Evolutionary conservation across 2,888 invertebrate species (phyloP).

Genomic region (Synanthedon myopaeformis): DNA sequence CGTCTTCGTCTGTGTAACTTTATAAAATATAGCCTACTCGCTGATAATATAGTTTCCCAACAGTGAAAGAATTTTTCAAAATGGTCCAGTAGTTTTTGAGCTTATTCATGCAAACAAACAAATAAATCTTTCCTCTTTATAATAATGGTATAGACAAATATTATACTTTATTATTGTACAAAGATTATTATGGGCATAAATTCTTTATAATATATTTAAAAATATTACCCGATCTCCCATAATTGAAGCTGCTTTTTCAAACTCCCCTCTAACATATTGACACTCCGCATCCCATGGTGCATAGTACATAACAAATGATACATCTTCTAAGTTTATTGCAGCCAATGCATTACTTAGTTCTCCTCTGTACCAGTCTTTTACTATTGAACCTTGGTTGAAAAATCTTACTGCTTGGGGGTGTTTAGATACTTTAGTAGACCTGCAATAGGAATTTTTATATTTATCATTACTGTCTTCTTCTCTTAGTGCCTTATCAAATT

Average conservation of each 20-base stretch:
- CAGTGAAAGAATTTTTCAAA: too few relatives aligned
- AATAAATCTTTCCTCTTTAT: too few relatives aligned
- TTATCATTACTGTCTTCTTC: too few relatives aligned
- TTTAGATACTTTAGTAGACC: constrained; percentile 49
- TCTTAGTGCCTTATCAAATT: too few relatives aligned
- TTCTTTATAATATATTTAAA: not conserved
- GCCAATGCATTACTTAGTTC: constrained; percentile 75
- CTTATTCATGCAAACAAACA: too few relatives aligned
- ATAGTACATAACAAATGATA: constrained; percentile 92
- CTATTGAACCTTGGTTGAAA: constrained; percentile 75
- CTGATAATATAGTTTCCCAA: too few relatives aligned
- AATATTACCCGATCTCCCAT: constrained; percentile 75
- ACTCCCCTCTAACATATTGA: constrained; percentile 78
- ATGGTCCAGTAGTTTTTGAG: too few relatives aligned
- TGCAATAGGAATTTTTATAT: constrained; percentile 18
- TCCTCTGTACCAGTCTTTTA: constrained; percentile 84
- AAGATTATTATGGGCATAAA: constrained; percentile 8
- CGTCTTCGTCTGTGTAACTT: too few relatives aligned
- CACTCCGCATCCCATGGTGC: constrained; percentile 95
- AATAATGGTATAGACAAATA: too few relatives aligned
- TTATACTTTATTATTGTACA: not conserved
- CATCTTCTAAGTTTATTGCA: constrained; percentile 74
- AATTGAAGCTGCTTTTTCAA: constrained; percentile 78
- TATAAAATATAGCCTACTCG: too few relatives aligned
- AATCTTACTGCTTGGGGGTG: constrained; percentile 74